Base-by-base conservation (phyloP, 1,140 invertebrate species). In the Camponotus vicinus region DNA sequence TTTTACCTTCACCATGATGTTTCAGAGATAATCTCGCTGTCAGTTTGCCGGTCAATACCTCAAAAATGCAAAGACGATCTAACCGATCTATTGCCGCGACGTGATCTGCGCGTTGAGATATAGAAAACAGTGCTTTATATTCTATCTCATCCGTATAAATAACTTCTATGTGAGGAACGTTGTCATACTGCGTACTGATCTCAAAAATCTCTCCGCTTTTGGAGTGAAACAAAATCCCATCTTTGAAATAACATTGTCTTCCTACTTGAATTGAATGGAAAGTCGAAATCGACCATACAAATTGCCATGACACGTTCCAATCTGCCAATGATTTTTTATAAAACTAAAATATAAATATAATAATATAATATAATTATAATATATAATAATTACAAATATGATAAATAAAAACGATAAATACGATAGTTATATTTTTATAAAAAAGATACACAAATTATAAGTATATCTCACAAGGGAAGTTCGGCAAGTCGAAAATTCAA, bases 181-280 rank as follows among this genome's bases (percentile, higher is more conserved):
- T 70, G 34, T 90, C 88, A 5, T 89, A 66, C 1, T 52, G 42
- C 21, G 40, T 15, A 27, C n/a, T 86, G 59, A 90, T 86, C 63
- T 93, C 91, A 1, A 86, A 88, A 7, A 93, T 83, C 67, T 91
- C 89, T 34, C 93, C 93, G 5, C 64, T 63, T 45, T 86, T 77
- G 0, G 80, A 88, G 11, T 85, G 85, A 9, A 92, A 40, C 7
- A 94, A 45, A 66, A 94, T 73, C 7, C 83, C 87, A 40, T 93
- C 92, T 80, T 89, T 83, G 2, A 86, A 80, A 3, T 59, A 70
- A 13, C 90, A 77, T 1, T 84, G 63, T 0, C 37, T 69, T 15
- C 67, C 79, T 11, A 90, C 78, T 59, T 78, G 80, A 7, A 88
- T 7, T 3, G 91, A 89, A 42, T 85, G 88, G 13, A 89, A 92